A percentile compares a stretch with the other conserved stretches of the same genome.
phyloP scores from a whole-genome alignment of 2,888 invertebrate species.

The Drosophila vallismaia region DNA sequence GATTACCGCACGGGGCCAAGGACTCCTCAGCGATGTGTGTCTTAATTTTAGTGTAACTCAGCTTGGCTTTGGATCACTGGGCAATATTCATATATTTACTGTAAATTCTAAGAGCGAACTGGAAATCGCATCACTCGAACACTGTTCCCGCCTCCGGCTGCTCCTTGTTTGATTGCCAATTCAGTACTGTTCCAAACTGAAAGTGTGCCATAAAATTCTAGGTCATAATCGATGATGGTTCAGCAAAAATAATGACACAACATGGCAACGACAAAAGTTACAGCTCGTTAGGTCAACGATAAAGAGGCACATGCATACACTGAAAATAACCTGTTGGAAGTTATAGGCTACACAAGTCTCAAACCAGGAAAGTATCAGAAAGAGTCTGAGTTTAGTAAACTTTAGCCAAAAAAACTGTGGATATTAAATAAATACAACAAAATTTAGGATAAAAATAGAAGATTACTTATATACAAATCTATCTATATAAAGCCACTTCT shows the following conservation, averaged over 20 bases:
- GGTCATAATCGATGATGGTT: conserved; percentile 37
- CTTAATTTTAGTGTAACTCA: conserved; percentile 56
- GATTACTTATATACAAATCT: not conserved
- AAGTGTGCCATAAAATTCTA: conserved; percentile 55
- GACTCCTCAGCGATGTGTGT: conserved; percentile 4
- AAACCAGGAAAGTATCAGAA: conserved; percentile 1
- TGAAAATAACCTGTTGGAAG: conserved; percentile 11
- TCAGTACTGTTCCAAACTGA: conserved; percentile 67
- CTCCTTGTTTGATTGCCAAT: conserved; percentile 35
- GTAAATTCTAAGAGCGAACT: conserved; percentile 34
- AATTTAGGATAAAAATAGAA: not conserved
- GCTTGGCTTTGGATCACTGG: conserved; percentile 73
- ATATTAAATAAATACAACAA: not conserved
- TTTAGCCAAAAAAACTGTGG: not conserved
- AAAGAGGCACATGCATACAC: conserved; percentile 34
- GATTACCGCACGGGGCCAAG: conserved; percentile 3
- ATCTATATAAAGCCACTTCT: too few species aligned
- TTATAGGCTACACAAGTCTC: conserved; percentile 3
- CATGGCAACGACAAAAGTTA: conserved; percentile 23
- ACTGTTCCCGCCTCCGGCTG: conserved; percentile 27
- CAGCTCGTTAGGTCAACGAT: conserved; percentile 29
- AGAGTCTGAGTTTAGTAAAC: not conserved
- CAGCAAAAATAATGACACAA: conserved; percentile 22
- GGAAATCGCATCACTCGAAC: conserved; percentile 29
- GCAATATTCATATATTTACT: conserved; percentile 28